Evolutionary conservation across 2,113 vertebrate species (phyloP).

Genomic region (Hucho hucho): DNA sequence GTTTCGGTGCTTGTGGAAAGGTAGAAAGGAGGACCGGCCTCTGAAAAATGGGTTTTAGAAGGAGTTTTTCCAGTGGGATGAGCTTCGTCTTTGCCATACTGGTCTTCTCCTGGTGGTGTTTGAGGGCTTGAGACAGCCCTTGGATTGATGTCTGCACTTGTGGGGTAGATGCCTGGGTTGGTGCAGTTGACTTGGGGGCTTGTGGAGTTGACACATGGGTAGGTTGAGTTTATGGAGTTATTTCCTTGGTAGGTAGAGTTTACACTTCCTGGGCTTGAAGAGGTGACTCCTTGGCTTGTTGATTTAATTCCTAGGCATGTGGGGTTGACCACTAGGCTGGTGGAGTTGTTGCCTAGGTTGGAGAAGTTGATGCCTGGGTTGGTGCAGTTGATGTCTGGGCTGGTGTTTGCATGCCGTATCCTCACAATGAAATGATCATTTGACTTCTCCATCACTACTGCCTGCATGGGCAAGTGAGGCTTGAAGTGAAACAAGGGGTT

Average conservation of each 20-base stretch:
- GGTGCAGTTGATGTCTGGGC: neutral
- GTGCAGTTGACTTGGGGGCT: no score
- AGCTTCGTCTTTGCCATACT: neutral
- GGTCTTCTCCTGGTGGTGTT: slow-evolving; percentile 32
- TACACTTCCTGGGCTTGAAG: no score
- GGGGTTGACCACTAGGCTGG: slow-evolving; percentile 9
- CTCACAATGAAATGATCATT: slow-evolving; percentile 96
- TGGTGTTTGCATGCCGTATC: slow-evolving; percentile 77
- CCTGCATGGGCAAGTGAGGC: slow-evolving; percentile 89
- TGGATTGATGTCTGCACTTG: slow-evolving; percentile 34
- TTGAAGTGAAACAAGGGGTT: slow-evolving; percentile 80
- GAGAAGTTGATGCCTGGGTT: slow-evolving; percentile 5
- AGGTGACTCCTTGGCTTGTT: no score
- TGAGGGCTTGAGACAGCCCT: neutral
- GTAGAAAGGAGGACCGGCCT: slow-evolving; percentile 1
- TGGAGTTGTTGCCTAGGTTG: slow-evolving; percentile 13
- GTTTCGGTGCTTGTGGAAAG: neutral
- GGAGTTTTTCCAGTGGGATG: neutral
- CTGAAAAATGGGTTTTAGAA: slow-evolving; percentile 15
- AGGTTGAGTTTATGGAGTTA: slow-evolving; percentile 2
- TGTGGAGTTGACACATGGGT: slow-evolving; percentile 14
- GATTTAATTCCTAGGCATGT: no score
- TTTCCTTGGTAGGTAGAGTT: no score
- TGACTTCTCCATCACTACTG: slow-evolving; percentile 93
- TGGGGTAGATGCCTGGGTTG: no score